Evolutionary conservation across 2,113 vertebrate genomes (phyloP), one percentile per base, ranked within the genome.

Genomic region (Genyomyrus donnyi): DNA sequence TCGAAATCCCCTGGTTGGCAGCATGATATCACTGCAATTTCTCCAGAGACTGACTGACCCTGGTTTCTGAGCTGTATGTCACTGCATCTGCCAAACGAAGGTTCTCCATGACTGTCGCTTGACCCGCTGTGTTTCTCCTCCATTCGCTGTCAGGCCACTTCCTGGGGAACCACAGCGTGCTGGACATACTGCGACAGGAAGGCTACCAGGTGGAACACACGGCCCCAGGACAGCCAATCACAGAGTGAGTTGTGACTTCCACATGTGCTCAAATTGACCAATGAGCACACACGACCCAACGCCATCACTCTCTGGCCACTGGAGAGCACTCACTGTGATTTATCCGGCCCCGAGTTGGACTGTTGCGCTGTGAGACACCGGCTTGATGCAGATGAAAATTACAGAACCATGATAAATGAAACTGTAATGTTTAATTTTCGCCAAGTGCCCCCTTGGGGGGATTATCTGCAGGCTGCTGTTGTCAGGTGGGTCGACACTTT

Each of bases 151-250:
- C 93, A 99, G 98, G 98, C 95, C 98, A 99, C 94, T 99, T 99
- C 94, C 96, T 99, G 94, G 98, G 98, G 88, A 99, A 99, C 95
- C 97, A 97, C 95, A 99, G 98, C 42, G 98, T 99, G 94, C 97
- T 99, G 92, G 98, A 99, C 92, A 97, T 99, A 92, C 96, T 99
- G 92, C 96, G 96, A 91, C 97, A 98, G 94, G 97, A 97, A 90
- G 98, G 98, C 91, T 98, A 98, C 91, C 96, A 98, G 92, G 98
- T 99, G 92, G 95, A 97, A 87, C 98, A 99, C 95, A 96, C 96
- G 2, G 95, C 96, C 0, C 94, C 98, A 10, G 97, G 96, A 93
- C 96, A 97, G 91, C 93, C 94, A 50, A 93, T 95, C 92, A 94
- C 95, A 94, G 95, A 96, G 98, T 99, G 93, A 97, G 98, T 94